These are phyloP conservation scores for Pantherophis alleghaniensis DNA, from an alignment of 2,797 vertebrate species.

Conservation along the genomic window DNA sequence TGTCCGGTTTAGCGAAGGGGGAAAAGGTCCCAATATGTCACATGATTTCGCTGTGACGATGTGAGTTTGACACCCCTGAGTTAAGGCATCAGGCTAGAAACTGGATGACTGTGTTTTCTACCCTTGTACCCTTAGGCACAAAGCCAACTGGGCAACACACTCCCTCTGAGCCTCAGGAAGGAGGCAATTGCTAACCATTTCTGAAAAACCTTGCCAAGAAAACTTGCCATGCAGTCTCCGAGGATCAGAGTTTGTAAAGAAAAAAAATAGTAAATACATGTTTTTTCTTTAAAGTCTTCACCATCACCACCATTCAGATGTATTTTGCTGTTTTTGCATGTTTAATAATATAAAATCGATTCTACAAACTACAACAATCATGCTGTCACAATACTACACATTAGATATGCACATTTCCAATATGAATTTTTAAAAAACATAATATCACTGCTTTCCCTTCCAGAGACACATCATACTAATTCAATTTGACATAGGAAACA, in stretches of 20 bases:
- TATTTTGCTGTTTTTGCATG: neutral
- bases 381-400: neutral
- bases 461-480: neutral
- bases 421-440: neutral
- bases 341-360: neutral
- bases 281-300: neutral
- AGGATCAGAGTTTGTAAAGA: neutral
- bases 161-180: neutral
- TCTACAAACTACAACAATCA: neutral
- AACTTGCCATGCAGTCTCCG: neutral
- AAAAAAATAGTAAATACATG: neutral
- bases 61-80: neutral
- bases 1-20: no score
- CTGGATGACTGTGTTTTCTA: neutral
- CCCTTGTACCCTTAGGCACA: neutral
- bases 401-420: neutral
- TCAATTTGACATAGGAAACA: neutral
- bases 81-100: neutral
- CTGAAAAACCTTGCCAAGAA: neutral
- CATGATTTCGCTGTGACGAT: fast-evolving
- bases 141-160: neutral
- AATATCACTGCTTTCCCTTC: neutral
- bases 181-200: neutral
- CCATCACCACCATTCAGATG: neutral
- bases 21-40: no score